phyloP scores from a whole-genome alignment of 1,140 invertebrate species.

The Pinna nobilis region DNA sequence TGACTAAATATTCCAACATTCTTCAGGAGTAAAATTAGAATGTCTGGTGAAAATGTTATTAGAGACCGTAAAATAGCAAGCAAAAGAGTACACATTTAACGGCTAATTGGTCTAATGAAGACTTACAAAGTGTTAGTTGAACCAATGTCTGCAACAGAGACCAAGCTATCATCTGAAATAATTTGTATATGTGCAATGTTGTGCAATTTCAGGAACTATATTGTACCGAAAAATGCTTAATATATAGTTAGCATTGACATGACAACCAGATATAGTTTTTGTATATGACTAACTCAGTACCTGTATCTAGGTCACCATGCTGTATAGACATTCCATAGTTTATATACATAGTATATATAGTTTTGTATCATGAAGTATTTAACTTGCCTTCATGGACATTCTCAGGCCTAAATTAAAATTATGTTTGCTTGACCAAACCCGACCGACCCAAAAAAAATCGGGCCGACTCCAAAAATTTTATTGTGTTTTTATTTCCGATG shows the following conservation, averaged over 20 bases:
- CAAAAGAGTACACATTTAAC: conserved; percentile 41
- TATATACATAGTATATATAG: too few relatives aligned
- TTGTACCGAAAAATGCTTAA: conserved; percentile 18
- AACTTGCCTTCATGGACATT: too few relatives aligned
- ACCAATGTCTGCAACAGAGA: conserved; percentile 20
- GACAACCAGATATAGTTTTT: neutral
- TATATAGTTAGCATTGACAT: neutral
- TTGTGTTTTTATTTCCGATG: too few relatives aligned
- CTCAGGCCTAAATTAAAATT: too few relatives aligned
- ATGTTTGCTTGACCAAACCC: too few relatives aligned
- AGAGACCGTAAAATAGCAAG: conserved; percentile 40
- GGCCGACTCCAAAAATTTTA: too few relatives aligned
- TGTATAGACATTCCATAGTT: too few relatives aligned
- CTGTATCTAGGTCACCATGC: too few relatives aligned
- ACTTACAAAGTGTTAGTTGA: conserved; percentile 40
- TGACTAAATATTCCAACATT: conserved; percentile 47
- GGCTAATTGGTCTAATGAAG: conserved; percentile 41
- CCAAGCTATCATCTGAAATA: conserved; percentile 32
- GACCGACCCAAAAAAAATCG: too few relatives aligned
- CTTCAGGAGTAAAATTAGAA: conserved; percentile 46
- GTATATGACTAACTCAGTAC: neutral
- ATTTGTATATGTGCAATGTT: conserved; percentile 20
- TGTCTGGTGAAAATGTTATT: conserved; percentile 6
- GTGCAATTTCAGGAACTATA: conserved; percentile 17
- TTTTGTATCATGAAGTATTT: too few relatives aligned